Percentiles rank a stretch among this genome's conserved stretches.
phyloP scores from a whole-genome alignment of 2,888 invertebrate species.

The Leptinotarsa rubiginosa region DNA sequence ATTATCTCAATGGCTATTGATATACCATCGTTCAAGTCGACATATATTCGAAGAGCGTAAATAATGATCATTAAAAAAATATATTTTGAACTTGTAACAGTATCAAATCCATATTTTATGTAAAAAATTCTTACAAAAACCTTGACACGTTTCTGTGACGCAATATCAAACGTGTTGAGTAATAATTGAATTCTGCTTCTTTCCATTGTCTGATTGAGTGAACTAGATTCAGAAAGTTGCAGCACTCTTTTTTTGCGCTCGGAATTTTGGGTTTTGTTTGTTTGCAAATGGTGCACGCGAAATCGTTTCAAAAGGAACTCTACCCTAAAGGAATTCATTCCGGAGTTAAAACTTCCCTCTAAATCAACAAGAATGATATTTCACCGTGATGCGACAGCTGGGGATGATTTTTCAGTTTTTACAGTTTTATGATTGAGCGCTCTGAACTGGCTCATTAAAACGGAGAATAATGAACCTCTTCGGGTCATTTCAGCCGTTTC shows the following conservation, averaged over 20 bases:
- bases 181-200: too few species aligned
- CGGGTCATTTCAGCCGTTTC: neutral
- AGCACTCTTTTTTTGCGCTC: neutral
- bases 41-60: too few species aligned
- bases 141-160: too few species aligned
- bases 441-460: slow-evolving; percentile 5
- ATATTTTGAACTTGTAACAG: too few species aligned
- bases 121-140: too few species aligned
- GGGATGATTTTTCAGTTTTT: neutral
- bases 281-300: neutral
- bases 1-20: too few species aligned
- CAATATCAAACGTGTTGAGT: too few species aligned
- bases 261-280: neutral
- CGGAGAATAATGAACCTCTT: neutral
- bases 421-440: neutral
- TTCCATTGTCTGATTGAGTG: neutral
- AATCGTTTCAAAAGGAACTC: neutral
- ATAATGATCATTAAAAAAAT: too few species aligned
- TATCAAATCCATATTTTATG: too few species aligned
- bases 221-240: neutral
- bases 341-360: neutral
- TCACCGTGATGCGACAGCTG: neutral
- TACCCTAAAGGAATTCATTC: neutral
- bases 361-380: slow-evolving; percentile 2
- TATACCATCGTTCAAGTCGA: too few species aligned